Conservation (phyloP, 2,797 vertebrate genomes). For the Cynodonichthys magdalenae region DNA sequence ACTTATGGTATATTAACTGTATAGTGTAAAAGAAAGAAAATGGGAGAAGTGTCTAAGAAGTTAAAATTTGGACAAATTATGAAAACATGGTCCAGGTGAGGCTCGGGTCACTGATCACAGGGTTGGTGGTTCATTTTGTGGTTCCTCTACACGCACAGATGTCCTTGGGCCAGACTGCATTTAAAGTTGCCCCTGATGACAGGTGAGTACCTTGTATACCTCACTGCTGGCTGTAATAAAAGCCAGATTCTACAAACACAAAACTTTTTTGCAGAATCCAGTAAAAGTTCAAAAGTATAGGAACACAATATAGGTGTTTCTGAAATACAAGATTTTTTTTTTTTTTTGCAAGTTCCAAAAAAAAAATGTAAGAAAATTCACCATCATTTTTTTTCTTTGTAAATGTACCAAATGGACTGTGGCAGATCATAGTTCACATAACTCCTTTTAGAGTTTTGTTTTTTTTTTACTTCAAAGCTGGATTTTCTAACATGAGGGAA, state of each 20-base stretch:
- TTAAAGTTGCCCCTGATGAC: neutral
- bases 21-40: neutral
- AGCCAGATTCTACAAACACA: neutral
- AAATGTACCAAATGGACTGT: neutral
- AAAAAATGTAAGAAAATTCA: neutral
- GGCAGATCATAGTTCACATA: neutral
- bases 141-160: neutral
- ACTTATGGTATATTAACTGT: neutral
- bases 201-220: neutral
- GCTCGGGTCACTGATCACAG: neutral
- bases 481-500: neutral
- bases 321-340: neutral
- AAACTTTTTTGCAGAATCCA: neutral
- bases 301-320: neutral
- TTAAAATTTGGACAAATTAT: neutral
- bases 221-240: neutral
- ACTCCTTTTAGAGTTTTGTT: neutral
- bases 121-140: neutral
- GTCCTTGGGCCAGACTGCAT: neutral
- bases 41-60: too few species aligned
- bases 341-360: neutral
- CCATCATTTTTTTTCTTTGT: neutral
- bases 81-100: neutral
- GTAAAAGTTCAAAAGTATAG: neutral
- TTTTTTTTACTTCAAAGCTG: neutral